Evolutionary conservation across 2,797 vertebrate genomes (phyloP).

Genomic region (Echiichthys vipera): DNA sequence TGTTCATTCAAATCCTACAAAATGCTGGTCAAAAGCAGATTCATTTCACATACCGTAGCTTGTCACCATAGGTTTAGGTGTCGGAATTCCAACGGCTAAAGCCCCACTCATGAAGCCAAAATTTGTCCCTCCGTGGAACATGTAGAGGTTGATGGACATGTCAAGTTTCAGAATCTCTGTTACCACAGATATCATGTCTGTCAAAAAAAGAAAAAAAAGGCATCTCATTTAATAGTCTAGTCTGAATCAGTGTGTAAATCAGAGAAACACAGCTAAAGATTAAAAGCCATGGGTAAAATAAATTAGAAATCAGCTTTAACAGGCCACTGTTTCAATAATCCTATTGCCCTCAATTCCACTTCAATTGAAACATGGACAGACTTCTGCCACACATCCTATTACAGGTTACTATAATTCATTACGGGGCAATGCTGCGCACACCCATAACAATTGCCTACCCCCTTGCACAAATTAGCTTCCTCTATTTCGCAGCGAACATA

Average conservation of each 20-base stretch:
- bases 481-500: slow-evolving; percentile 29
- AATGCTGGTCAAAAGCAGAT: neutral
- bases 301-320: neutral
- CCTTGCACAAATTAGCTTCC: slow-evolving; percentile 46
- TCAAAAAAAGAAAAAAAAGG: slow-evolving; percentile 7
- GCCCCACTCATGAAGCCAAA: slow-evolving; percentile 93
- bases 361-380: slow-evolving; percentile 43
- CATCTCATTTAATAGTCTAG: neutral
- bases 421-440: slow-evolving; percentile 14
- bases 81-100: slow-evolving; percentile 59
- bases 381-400: slow-evolving; percentile 44
- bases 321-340: slow-evolving; percentile 42
- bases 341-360: slow-evolving; percentile 41
- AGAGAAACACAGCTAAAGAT: neutral
- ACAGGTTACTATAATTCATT: slow-evolving; percentile 59
- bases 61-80: slow-evolving; percentile 70
- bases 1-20: neutral
- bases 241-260: neutral
- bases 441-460: slow-evolving; percentile 17
- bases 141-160: slow-evolving; percentile 93
- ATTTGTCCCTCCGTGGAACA: slow-evolving; percentile 95
- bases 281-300: neutral
- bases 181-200: slow-evolving; percentile 82
- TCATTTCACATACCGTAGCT: slow-evolving; percentile 69
- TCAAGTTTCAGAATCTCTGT: slow-evolving; percentile 81